Evolutionary conservation across 2,113 vertebrate genomes (phyloP).

Genomic region (Ploceus nigricollis): DNA sequence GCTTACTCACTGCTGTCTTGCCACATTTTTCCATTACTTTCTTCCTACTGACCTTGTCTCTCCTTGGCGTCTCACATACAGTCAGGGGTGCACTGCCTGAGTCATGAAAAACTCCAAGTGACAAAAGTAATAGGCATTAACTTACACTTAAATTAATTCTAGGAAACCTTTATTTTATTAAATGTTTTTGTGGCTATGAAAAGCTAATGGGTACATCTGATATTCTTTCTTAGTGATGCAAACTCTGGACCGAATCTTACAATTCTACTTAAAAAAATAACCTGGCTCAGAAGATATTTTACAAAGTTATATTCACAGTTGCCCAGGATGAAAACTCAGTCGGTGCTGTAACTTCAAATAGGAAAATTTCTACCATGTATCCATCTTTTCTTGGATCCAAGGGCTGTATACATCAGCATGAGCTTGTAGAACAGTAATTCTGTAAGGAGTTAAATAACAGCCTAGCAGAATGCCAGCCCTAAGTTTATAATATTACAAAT

Average conservation of each 20-base stretch:
- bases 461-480: not conserved
- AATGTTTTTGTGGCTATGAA: not conserved
- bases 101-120: not conserved
- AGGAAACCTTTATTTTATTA: not conserved
- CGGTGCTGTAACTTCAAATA: fast-evolving
- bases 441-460: not conserved
- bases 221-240: not conserved
- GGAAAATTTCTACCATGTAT: not conserved
- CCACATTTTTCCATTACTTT: not conserved
- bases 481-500: not conserved
- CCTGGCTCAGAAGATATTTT: not conserved
- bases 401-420: not conserved
- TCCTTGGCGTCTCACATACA: not conserved
- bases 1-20: not conserved
- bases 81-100: not conserved
- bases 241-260: not conserved
- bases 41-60: not conserved
- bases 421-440: not conserved
- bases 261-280: not conserved
- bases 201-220: not conserved
- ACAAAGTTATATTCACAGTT: not conserved
- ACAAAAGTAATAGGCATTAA: not conserved
- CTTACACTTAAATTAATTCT: not conserved
- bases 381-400: not conserved
- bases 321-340: not conserved